Evolutionary conservation across 2,797 vertebrate species (phyloP), one percentile per base, ranked within the genome.

Genomic region (Anabacerthia variegaticeps): DNA sequence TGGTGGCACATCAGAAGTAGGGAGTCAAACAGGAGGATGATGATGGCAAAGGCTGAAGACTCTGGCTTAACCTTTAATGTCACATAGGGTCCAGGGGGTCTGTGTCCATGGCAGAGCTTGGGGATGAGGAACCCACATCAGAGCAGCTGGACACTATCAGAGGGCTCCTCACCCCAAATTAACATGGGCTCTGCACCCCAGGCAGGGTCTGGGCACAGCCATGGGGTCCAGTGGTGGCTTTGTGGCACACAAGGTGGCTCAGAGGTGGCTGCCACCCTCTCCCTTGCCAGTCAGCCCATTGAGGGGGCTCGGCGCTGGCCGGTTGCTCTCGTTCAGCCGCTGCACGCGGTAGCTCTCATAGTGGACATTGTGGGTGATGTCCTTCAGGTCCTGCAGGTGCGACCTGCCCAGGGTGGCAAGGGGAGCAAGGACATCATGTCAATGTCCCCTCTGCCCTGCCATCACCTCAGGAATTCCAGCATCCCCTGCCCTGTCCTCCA

Each of bases 331-430:
- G 2, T 98, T 99, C 95, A 99, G 98, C 67, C 99, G 98, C 69
- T 89, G 96, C 41, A 99, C 97, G 0, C 99, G 98, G 92, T 99
- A 99, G 22, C 98, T 98, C 98, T 99, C 99, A 0, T 99, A 99
- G 97, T 99, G 99, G 95, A 99, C 98, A 22, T 98, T 98, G 98
- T 99, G 99, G 34, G 99, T 99, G 94, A 99, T 99, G 81, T 99
- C 99, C 97, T 99, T 99, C 97, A 99, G 98, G 96, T 99, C 99
- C 96, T 99, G 99, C 86, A 99, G 98, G 96, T 99, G 99, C 77
- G 99, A 99, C 92, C 99, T 99, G 94, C 43, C 43, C 44, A 0
- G 51, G 51, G 43, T 1, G 5, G 63, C 48, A 76, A n/a, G 2
- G 17, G 21, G 26, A 24, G 10, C 54, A 61, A 17, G 15, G 43